Base-by-base conservation (phyloP, 2,113 vertebrate species). In the Sinocyclocheilus grahami region DNA sequence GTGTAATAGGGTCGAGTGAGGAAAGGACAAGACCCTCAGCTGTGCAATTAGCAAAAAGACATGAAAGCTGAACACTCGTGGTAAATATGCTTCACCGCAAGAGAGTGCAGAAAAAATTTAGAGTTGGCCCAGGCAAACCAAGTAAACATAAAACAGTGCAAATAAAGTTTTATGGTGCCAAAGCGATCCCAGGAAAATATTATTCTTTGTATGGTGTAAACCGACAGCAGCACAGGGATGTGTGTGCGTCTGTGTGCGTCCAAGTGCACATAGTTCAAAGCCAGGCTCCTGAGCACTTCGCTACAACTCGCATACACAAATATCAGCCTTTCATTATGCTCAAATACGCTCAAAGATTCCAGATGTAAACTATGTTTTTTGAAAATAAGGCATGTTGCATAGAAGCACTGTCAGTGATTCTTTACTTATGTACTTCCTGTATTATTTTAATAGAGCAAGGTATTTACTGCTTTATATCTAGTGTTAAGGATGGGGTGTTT, bases 181-280 rank as follows among this genome's bases (percentile, higher is more conserved):
- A 85, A 87, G 87, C 75, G 83, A 90, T 88, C 91, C 86, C 85
- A 89, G 91, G 80, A 89, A 91, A 91, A 89, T 91, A 90, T 90
- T 90, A 90, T 90, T 89, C 88, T 89, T 85, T 74, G 83, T 87
- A 83, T 77, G 89, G 85, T 89, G 88, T 90, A 91, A 89, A 91
- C 85, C 88, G 83, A 79, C 82, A 87, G 81, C 80, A 60, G 78
- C 67, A 86, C 93, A 93, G 92, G 74, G 86, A 39, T 27, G 27
- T 27, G 27, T 27, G 27, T 27, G 27, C 27, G n/a, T 24, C 3
- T 63, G 60, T 63, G n/a, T 37, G n/a, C 1, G 22, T 79, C 48
- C 14, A 79, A 63, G 48, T 55, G 11, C n/a, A 37, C 53, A 33
- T 60, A 46, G 60, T 83, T 79, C 71, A 86, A 86, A 87, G 83